Base-by-base conservation (phyloP, 2,797 vertebrate species). In the Mormyrops boulengeri region DNA sequence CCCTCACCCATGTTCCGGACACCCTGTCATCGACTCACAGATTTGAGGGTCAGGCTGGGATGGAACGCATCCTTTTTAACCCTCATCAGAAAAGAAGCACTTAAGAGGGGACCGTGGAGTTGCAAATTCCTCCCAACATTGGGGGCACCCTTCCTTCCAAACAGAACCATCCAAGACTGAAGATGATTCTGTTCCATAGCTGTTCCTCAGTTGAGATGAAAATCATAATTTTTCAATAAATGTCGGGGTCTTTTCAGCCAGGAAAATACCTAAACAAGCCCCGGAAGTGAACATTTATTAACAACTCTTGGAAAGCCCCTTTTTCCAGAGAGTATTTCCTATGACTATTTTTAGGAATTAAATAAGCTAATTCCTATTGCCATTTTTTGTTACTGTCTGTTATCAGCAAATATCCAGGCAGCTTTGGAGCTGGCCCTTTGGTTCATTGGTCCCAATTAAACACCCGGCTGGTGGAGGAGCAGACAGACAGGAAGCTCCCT, bases 161-260 rank as follows among this genome's bases (percentile, higher is more conserved):
- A 90, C 57, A 88, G 87, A 34, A 60, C 19, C 11, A 82, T n/a
- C 52, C 73, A 87, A 66, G 62, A 66, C 9, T 69, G 26, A 34
- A 69, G 62, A 34, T 4, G 22, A 66, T 12, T 66, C 62, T 30
- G 9, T 8, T 30, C 52, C 85, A 82, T 62, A 89, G 57, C 88
- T 87, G 26, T 34, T 80, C 62, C 22, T 44, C 5, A 19, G 12
- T 8, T 86, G 90, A 89, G 55, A 80, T 19, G 38, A 87, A 60
- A 50, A 89, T 87, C 4, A 85, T 88, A 19, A 69, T 69, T 69
- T 90, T 90, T 87, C 50, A 80, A 34, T 87, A 82, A 66, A 62
- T 86, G 30, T 87, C 7, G n/a, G 73, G 49, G 80, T 50, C 62
- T 47, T 62, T 52, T 80, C 57, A 30, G 50, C n/a, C 66, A 44